Evolutionary conservation across 2,113 vertebrate genomes (phyloP).

Genomic region (Ictalurus punctatus): DNA sequence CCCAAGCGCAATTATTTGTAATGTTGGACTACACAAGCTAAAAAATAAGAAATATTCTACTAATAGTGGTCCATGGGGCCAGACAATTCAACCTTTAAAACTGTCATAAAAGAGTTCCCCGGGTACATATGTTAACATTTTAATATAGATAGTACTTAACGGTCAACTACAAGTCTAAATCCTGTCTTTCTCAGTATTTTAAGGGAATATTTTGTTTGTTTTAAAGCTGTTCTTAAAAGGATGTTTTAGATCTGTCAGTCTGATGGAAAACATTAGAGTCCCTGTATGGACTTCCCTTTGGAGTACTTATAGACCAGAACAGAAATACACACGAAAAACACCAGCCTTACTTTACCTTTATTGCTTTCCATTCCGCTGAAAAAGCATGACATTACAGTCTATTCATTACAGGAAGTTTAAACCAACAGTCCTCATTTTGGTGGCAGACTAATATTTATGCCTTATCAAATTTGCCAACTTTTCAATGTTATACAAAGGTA

Average conservation of each 20-base stretch:
- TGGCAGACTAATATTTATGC: constrained; percentile 47
- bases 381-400: background rate
- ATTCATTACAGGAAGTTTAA: constrained; percentile 25
- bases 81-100: background rate
- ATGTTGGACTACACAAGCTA: constrained; percentile 10
- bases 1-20: constrained; percentile 57
- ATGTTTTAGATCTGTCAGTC: background rate
- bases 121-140: background rate
- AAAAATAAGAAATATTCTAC: background rate
- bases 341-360: constrained; percentile 17
- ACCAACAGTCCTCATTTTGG: background rate
- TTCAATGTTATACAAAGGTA: background rate
- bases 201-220: background rate
- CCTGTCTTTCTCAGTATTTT: constrained; percentile 14
- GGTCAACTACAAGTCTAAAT: background rate
- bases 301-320: background rate
- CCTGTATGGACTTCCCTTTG: background rate
- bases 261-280: background rate
- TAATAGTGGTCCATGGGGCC: background rate
- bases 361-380: background rate
- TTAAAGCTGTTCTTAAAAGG: background rate
- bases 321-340: background rate
- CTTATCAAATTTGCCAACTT: constrained; percentile 24
- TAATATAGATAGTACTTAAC: background rate
- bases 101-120: background rate